These are phyloP conservation scores for Xyliphius kryptos DNA, from an alignment of 2,113 vertebrate genomes.

Conservation along the genomic window DNA sequence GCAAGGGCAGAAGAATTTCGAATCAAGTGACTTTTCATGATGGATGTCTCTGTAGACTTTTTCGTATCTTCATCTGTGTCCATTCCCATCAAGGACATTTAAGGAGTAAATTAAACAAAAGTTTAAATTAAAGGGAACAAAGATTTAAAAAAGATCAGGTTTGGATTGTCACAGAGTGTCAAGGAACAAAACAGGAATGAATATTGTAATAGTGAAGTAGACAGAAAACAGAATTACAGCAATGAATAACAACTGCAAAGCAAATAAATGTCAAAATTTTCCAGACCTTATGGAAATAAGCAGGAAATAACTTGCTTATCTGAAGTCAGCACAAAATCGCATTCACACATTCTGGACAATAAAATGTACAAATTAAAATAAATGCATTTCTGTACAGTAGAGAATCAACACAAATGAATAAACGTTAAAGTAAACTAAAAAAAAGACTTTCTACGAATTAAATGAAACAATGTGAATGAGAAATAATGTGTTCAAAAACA, in stretches of 20 bases:
- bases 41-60: constrained; percentile 80
- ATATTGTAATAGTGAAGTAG: constrained; percentile 65
- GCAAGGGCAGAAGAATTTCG: constrained; percentile 82
- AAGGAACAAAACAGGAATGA: constrained; percentile 70
- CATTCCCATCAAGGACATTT: constrained; percentile 80
- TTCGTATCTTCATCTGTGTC: constrained; percentile 92
- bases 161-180: constrained; percentile 73
- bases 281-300: constrained; percentile 69
- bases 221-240: constrained; percentile 62
- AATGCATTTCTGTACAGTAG: too few species aligned
- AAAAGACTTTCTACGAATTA: too few species aligned
- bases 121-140: constrained; percentile 93
- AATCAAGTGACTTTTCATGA: constrained; percentile 92
- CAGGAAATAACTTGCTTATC: constrained; percentile 98
- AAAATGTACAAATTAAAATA: constrained; percentile 46
- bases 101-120: constrained; percentile 82
- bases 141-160: constrained; percentile 87
- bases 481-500: too few species aligned
- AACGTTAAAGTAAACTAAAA: too few species aligned
- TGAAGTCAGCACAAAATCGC: too few species aligned
- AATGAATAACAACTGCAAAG: constrained; percentile 72
- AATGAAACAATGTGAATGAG: constrained; percentile 57
- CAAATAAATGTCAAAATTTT: too few species aligned
- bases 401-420: too few species aligned
- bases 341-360: constrained; percentile 71